phyloP scores from a whole-genome alignment of 2,888 invertebrate genomes.

The Pharmacophagus antenor region DNA sequence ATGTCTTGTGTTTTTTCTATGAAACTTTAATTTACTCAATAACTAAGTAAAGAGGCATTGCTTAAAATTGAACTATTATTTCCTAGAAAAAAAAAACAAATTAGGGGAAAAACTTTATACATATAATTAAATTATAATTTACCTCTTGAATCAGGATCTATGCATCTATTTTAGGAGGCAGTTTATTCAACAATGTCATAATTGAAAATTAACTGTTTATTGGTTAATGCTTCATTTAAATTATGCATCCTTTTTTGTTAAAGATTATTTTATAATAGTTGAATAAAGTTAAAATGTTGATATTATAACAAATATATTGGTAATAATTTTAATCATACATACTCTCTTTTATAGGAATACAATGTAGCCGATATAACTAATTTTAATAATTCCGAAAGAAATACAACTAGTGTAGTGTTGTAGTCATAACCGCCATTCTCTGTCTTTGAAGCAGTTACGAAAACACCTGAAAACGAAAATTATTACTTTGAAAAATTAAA shows the following conservation, averaged over 20 bases:
- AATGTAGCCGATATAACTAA: slow-evolving; percentile 85
- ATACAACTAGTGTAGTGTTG: slow-evolving; percentile 92
- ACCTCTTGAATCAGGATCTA: background rate
- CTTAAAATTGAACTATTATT: too few species aligned
- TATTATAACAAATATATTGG: background rate
- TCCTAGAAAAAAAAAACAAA: too few species aligned
- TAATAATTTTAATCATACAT: slow-evolving; percentile 43
- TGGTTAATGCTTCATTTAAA: background rate
- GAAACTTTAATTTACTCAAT: too few species aligned
- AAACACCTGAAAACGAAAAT: slow-evolving; percentile 84
- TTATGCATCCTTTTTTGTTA: background rate
- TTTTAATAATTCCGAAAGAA: slow-evolving; percentile 93
- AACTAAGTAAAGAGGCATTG: too few species aligned
- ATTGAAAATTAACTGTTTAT: background rate
- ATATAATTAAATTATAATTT: too few species aligned
- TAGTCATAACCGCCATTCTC: slow-evolving; percentile 90
- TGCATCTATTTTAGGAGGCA: background rate
- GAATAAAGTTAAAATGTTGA: background rate
- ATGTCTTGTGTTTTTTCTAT: background rate
- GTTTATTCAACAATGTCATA: background rate
- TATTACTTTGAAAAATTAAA: background rate
- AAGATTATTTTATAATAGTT: background rate
- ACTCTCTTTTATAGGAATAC: slow-evolving; percentile 83
- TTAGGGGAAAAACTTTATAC: too few species aligned
- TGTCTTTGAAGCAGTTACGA: slow-evolving; percentile 94